These are phyloP conservation scores for Phalacrocorax pelagicus DNA, from an alignment of 2,113 vertebrate species.

Conservation along the genomic window DNA sequence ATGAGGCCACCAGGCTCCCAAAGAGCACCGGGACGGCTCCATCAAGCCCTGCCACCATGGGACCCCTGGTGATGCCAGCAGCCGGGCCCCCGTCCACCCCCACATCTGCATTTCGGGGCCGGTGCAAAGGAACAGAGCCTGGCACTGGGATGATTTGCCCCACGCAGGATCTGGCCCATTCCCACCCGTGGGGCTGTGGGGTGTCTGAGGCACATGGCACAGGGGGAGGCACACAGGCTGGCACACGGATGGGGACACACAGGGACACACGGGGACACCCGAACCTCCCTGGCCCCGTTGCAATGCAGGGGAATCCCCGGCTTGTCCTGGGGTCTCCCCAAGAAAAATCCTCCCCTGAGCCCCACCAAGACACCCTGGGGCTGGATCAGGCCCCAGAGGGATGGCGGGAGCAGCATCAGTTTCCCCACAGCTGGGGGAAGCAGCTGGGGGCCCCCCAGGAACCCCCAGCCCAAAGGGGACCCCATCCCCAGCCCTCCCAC, in stretches of 20 bases:
- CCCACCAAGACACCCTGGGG: not conserved
- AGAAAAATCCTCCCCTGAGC: not conserved
- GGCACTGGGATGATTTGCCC: not conserved
- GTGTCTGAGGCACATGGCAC: not conserved
- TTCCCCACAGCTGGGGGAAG: not conserved
- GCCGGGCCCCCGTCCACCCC: rapidly evolving
- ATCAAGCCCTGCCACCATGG: not conserved
- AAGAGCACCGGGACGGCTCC: not conserved
- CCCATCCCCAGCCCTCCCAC: not conserved
- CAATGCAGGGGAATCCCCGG: not conserved
- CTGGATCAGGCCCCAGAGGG: not conserved
- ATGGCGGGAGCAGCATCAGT: rapidly evolving
- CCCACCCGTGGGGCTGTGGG: not conserved
- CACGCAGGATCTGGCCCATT: not conserved
- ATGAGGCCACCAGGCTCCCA: not conserved
- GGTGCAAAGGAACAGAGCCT: not conserved
- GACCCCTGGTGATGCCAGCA: not conserved
- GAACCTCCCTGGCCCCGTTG: not conserved
- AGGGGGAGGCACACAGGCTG: rapidly evolving
- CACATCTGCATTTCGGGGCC: rapidly evolving
- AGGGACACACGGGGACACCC: not conserved
- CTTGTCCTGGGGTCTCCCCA: not conserved
- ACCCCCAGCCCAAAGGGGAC: not conserved
- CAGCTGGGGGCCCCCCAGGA: rapidly evolving
- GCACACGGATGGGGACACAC: not conserved